Base-by-base conservation (phyloP, 2,888 invertebrate genomes). In the Ligdia adustata region DNA sequence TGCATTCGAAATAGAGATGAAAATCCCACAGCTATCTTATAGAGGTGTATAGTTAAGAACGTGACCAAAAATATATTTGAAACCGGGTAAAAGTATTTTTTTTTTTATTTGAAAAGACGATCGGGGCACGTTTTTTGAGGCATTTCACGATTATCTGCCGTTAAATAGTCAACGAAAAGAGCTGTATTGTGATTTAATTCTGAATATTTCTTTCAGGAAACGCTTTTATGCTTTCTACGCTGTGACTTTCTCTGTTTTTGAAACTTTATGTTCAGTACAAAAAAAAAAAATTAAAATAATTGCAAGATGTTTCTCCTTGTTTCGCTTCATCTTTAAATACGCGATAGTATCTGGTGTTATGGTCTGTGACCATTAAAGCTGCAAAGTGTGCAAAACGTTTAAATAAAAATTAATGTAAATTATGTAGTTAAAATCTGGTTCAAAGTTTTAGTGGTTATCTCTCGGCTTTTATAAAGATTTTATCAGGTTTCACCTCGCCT, bases 401-500 rank as follows among this genome's bases (percentile, higher is more conserved):
- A n/a, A n/a, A n/a, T n/a, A n/a, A n/a, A n/a, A n/a, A 9, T 14
- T 14, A 2, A 14, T 32, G 3, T 18, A 16, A 33, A 12, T 4
- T 20, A n/a, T 5, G 11, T 11, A 9, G 18, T 15, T 24, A 35
- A 7, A 14, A 9, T 28, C 9, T 9, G 12, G 62, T 71, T 60
- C 69, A 45, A 14, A 69, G 69, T 68, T 69, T 63, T 14, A 12
- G 69, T 66, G 40, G 69, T 64, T 37, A 22, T 3, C 9, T 35
- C 28, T n/a, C 28, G 34, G 26, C 22, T 13, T 72, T 70, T 71
- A 71, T 65, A 34, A 20, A 5, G 57, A 57, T 52, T 72, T 61
- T 69, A 72, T 65, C 35, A 27, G 9, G 57, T 59, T 52, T 74
- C 64, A 74, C 73, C 73, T 74, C 62, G 74, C 44, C 49, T 60